Base-by-base conservation (phyloP, 2,113 vertebrate genomes). In the Neolamprologus sp. region DNA sequence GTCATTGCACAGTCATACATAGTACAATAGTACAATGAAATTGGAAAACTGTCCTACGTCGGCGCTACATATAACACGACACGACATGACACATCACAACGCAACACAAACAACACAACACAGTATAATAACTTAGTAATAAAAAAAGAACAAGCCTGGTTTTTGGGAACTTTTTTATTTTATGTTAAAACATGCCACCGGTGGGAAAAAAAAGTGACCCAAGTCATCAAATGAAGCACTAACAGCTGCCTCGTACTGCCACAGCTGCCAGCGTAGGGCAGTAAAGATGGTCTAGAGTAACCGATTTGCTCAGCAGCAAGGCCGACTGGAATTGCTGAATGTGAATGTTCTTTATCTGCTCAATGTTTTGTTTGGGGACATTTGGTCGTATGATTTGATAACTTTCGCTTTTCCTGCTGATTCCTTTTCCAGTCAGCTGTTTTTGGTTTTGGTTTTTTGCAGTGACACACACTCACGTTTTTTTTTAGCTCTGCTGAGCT, bases 361-460 rank as follows among this genome's bases (percentile, higher is more conserved):
- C 57, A 75, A 0, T 30, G 23, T 16, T 75, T 75, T 49, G 42
- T 78, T 30, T 30, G 23, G 26, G 73, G 45, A 78, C 7, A 51
- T 30, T 78, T 78, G 71, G 45, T 75, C 16, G 1, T 13, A 33
- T 12, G 26, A 78, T 49, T 53, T 26, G 19, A 30, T 40, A 63
- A 85, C 60, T 21, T 54, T 11, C 4, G 2, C 5, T 26, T 65
- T 23, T 68, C 47, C 86, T 35, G 30, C 80, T 21, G 14, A 86
- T 86, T 81, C 21, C 54, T 57, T 65, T 81, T 33, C 23, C 17
- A 53, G 42, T 83, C 84, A 85, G 81, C 89, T 91, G 81, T 73
- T 45, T 45, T 73, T 47, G 0, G n/a, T 16, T 73, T 73, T 83
- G 7, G 5, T 9, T 75, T 47, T 85, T 47, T 73, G 30, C 73